Conservation (phyloP, 1,140 invertebrate species). For the Dendroctonus ponderosae region DNA sequence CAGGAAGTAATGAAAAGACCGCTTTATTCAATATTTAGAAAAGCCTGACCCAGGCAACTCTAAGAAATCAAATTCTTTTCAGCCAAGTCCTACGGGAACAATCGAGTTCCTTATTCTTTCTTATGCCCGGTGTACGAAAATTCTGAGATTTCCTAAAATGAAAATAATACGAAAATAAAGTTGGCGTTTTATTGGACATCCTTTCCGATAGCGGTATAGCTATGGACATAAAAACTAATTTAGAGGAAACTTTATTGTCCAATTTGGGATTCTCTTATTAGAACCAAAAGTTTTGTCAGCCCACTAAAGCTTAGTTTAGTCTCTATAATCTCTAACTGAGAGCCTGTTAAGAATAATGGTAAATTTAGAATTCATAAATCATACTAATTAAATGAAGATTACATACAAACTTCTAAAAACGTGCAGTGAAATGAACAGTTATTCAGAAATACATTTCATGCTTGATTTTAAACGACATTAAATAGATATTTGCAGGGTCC, state of each 20-base stretch:
- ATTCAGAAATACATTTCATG: no score
- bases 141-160: conserved; percentile 22
- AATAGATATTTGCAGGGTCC: no score
- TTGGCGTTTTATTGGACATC: conserved; percentile 14
- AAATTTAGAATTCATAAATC: no score
- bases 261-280: neutral
- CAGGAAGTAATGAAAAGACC: conserved; percentile 10
- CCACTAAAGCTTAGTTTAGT: no score
- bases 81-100: conserved; percentile 22
- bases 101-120: conserved; percentile 19
- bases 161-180: conserved; percentile 26
- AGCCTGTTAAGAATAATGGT: no score
- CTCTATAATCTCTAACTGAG: no score
- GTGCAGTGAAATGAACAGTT: no score
- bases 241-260: conserved; percentile 11
- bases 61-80: conserved; percentile 24
- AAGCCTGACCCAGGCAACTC: conserved; percentile 16
- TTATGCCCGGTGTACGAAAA: conserved; percentile 16
- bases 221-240: conserved; percentile 18
- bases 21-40: conserved; percentile 25
- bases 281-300: no score
- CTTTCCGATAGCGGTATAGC: conserved; percentile 12
- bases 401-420: no score
- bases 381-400: no score
- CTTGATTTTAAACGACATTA: no score